Conservation (phyloP, 2,888 invertebrate genomes). For the Lamellibrachia columna region DNA sequence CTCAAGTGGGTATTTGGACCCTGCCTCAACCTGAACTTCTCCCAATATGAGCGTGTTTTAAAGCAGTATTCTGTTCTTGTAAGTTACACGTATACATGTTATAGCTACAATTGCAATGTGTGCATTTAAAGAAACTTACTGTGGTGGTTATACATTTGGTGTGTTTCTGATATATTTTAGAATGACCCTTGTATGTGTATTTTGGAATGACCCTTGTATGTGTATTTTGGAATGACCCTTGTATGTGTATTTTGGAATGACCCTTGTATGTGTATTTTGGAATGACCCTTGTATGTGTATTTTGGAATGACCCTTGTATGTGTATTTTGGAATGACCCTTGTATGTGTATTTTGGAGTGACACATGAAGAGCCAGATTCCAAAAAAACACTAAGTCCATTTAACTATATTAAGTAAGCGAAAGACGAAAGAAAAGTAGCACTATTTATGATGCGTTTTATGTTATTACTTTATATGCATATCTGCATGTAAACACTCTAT, state of each 20-base stretch:
- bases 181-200: neutral
- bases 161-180: neutral
- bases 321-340: neutral
- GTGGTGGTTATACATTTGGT: too few species aligned
- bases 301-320: neutral
- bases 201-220: neutral
- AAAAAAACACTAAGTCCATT: too few species aligned
- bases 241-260: neutral
- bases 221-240: neutral
- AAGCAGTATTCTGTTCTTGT: neutral
- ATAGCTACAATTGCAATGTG: neutral
- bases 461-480: too few species aligned
- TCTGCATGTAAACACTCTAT: too few species aligned
- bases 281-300: neutral
- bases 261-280: neutral
- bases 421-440: too few species aligned
- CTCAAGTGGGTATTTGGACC: neutral
- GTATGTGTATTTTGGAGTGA: neutral
- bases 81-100: neutral
- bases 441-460: too few species aligned
- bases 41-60: neutral
- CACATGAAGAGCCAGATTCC: too few species aligned
- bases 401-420: too few species aligned
- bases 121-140: too few species aligned
- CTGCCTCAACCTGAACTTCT: too few species aligned